Evolutionary conservation across 2,797 vertebrate genomes (phyloP).

Genomic region (Rousettus madagascariensis): DNA sequence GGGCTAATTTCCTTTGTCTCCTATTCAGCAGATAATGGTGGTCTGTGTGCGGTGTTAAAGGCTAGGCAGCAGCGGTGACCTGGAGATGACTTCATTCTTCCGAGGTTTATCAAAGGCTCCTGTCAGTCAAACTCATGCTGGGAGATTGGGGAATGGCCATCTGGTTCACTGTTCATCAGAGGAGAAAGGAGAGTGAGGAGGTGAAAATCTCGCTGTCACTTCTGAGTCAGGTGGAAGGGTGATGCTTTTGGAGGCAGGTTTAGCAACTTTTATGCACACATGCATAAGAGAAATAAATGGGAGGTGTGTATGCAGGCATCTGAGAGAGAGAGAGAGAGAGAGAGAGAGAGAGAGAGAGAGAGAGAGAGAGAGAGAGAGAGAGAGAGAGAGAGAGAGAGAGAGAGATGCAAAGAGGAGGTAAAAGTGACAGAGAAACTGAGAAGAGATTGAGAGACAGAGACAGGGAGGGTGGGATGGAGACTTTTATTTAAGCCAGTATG

Average conservation of each 20-base stretch:
- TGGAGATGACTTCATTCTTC: slow-evolving; percentile 91
- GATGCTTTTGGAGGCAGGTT: slow-evolving; percentile 60
- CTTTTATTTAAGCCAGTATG: slow-evolving; percentile 59
- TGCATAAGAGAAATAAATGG: not conserved
- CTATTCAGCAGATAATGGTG: slow-evolving; percentile 89
- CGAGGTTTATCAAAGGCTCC: slow-evolving; percentile 93
- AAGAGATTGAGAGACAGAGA: not conserved
- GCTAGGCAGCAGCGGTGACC: slow-evolving; percentile 86
- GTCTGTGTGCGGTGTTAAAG: slow-evolving; percentile 86
- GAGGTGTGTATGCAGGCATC: no score
- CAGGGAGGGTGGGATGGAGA: not conserved
- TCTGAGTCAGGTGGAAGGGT: slow-evolving; percentile 80
- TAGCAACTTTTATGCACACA: not conserved
- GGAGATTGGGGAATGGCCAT: slow-evolving; percentile 95
- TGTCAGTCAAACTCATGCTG: slow-evolving; percentile 97
- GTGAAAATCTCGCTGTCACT: slow-evolving; percentile 82
- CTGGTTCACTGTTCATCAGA: slow-evolving; percentile 94
- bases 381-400: accelerated
- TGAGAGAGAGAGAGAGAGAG: not conserved
- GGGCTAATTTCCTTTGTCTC: slow-evolving; percentile 89
- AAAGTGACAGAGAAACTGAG: accelerated
- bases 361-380: accelerated
- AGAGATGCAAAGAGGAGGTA: not conserved
- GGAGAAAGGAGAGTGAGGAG: slow-evolving; percentile 87
- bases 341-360: accelerated